These are phyloP conservation scores for Parauchenoglanis punctatus DNA, from an alignment of 2,797 vertebrate species.

Conservation along the genomic window DNA sequence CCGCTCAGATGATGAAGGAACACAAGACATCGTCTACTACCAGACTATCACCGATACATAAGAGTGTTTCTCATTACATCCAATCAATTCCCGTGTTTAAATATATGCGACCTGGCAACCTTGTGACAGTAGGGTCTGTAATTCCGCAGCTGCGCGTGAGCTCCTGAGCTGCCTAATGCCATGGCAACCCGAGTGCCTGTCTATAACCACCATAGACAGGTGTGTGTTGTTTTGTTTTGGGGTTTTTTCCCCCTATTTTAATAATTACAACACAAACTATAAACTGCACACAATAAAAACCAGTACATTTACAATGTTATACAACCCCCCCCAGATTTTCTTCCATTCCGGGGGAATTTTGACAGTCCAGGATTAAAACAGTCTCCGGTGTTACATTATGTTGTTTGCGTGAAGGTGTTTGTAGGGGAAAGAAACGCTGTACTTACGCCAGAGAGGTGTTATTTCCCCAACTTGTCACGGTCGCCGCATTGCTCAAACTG, in stretches of 20 bases:
- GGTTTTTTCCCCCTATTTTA: background rate
- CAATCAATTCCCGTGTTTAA: background rate
- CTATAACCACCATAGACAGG: constrained; percentile 40
- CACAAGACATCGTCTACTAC: background rate
- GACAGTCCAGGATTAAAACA: background rate
- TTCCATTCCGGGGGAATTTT: background rate
- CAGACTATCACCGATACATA: background rate
- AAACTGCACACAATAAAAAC: background rate
- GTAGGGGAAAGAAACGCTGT: background rate
- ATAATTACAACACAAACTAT: background rate
- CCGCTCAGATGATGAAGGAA: accelerated
- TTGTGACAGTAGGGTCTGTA: background rate
- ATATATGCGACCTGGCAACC: background rate
- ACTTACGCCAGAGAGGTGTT: constrained; percentile 31
- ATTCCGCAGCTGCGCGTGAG: constrained; percentile 35
- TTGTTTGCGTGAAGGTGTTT: background rate
- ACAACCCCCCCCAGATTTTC: no score
- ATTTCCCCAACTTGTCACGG: constrained; percentile 21
- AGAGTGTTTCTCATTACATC: background rate
- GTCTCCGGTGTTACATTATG: background rate
- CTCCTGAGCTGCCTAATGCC: constrained; percentile 35
- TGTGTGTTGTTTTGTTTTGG: background rate
- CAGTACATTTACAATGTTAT: no score
- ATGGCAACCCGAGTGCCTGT: constrained; percentile 48
- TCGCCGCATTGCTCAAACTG: constrained; percentile 45